Evolutionary conservation across 2,797 vertebrate species (phyloP), one percentile per base, ranked within the genome.

Genomic region (Propithecus perrieri): DNA sequence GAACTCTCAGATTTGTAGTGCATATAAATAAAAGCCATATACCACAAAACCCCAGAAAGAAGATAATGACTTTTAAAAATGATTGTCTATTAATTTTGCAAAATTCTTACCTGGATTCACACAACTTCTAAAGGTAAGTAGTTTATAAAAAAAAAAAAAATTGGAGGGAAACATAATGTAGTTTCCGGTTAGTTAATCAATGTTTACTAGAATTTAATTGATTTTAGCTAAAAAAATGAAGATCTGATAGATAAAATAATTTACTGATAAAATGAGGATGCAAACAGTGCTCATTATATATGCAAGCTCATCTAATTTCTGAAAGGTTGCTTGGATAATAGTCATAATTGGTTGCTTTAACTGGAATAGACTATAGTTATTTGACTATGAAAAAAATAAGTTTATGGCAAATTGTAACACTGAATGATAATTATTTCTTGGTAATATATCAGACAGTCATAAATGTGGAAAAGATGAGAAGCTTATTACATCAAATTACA

Each of bases 161-260:
- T 57, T 43, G 26, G 48, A 81, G 12, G 28, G 1, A 33, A 81
- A 17, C 2, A 7, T 72, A 53, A 63, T 53, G n/a, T 63, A 43
- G 22, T 89, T 97, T 89, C 20, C 1, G 74, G 69, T 75, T 48
- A 57, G 15, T 87, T 85, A 85, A 50, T 94, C 12, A n/a, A 33
- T 14, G 20, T 88, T 78, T 69, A 53, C 0, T 93, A 76, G n/a
- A 89, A 53, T 81, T 43, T 79, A 85, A 55, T 79, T 50, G 24
- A 7, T 65, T 89, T 71, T 69, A 9, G 18, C 5, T 61, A 38
- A 38, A 61, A 30, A 79, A 76, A n/a, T 30, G 15, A 79, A 30
- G 6, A n/a, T 63, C 65, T 81, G 38, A 53, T 26, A 85, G 18
- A 59, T 17, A 65, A 88, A 78, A 59, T 30, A 84, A 17, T 26